Percentiles rank a stretch among this genome's conserved stretches.
These are phyloP conservation scores for Chaenocephalus aceratus DNA, from an alignment of 2,113 vertebrate species.

Conservation along the genomic window DNA sequence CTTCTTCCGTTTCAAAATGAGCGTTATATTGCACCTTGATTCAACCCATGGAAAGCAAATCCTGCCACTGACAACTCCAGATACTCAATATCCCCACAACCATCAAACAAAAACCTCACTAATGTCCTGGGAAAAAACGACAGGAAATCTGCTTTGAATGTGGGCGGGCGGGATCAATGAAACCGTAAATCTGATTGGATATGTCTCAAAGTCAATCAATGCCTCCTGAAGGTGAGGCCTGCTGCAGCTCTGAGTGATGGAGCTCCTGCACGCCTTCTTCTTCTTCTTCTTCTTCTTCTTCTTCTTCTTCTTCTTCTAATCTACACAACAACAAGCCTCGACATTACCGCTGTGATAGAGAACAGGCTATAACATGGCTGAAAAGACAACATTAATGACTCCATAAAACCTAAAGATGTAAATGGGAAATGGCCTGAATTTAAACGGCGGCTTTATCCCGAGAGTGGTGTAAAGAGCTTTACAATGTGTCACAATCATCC, in stretches of 20 bases:
- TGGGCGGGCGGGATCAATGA: slow-evolving; percentile 25
- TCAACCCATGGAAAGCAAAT: not conserved
- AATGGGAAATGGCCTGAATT: slow-evolving; percentile 30
- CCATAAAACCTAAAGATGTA: slow-evolving; percentile 37
- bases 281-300: slow-evolving; percentile 9
- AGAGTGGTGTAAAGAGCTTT: slow-evolving; percentile 2
- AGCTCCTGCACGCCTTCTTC: slow-evolving; percentile 1
- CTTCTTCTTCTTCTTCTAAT: slow-evolving; percentile 26
- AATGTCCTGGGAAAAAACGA: not conserved
- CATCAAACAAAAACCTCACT: not conserved
- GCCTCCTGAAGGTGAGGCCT: slow-evolving; percentile 7
- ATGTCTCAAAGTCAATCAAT: slow-evolving; percentile 36
- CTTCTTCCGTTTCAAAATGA: not conserved
- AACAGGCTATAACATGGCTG: slow-evolving; percentile 20
- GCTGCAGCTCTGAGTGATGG: slow-evolving; percentile 33
- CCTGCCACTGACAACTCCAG: not conserved
- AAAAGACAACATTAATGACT: slow-evolving; percentile 36
- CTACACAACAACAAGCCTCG: slow-evolving; percentile 24
- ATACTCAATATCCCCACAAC: not conserved
- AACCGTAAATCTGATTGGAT: slow-evolving; percentile 29
- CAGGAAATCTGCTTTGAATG: slow-evolving; percentile 23
- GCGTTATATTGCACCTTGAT: not conserved
- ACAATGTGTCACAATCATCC: not conserved
- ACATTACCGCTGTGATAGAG: slow-evolving; percentile 7
- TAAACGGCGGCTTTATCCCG: not conserved